Percentiles rank a stretch among this genome's conserved stretches.
These are phyloP conservation scores for Drymodes brunneopygia DNA, from an alignment of 2,113 vertebrate species.

Conservation along the genomic window DNA sequence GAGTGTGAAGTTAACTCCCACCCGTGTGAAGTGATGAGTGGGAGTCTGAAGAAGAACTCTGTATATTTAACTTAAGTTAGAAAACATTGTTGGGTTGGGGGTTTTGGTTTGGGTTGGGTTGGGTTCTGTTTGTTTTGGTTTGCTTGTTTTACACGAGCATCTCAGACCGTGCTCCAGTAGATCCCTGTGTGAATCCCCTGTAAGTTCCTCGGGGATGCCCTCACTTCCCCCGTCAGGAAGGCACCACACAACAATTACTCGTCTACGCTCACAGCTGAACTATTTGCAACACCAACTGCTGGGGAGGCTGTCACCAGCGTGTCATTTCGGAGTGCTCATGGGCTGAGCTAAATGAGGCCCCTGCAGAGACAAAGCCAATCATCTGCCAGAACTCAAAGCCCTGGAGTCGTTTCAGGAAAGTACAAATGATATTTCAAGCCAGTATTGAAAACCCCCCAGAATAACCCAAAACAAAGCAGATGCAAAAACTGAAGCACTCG, in stretches of 20 bases:
- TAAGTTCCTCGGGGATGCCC: background rate
- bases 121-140: background rate
- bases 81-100: background rate
- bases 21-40: background rate
- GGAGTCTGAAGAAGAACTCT: background rate
- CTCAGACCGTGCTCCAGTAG: background rate
- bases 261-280: background rate
- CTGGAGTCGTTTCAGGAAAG: background rate
- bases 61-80: background rate
- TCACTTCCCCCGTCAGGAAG: accelerated
- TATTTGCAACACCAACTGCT: constrained; percentile 16
- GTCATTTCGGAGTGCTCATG: constrained; percentile 22
- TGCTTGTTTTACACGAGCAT: background rate
- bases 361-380: background rate
- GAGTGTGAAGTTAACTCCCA: background rate
- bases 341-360: constrained; percentile 8
- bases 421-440: background rate
- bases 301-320: constrained; percentile 18
- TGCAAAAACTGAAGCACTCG: background rate
- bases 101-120: background rate
- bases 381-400: constrained; percentile 6
- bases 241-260: background rate
- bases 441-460: background rate
- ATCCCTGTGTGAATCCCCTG: background rate
- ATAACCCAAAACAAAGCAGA: background rate